phyloP scores from a whole-genome alignment of 2,797 vertebrate species.

The Clarias laeviceps region DNA sequence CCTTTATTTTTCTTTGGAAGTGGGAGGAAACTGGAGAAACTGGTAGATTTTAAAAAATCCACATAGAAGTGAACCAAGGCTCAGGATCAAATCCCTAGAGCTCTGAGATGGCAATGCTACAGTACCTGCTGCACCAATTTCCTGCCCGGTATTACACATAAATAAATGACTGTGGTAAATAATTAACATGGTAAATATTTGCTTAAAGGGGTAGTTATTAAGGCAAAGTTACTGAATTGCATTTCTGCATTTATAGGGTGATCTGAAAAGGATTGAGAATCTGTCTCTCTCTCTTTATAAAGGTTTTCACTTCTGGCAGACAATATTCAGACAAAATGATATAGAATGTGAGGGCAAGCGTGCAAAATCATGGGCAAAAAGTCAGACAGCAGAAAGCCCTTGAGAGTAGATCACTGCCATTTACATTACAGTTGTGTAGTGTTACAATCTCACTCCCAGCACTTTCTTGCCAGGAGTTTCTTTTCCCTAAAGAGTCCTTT shows the following conservation, averaged over 20 bases:
- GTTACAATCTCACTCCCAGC: constrained; percentile 4
- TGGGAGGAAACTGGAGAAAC: background rate
- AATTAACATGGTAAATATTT: background rate
- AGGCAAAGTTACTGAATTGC: background rate
- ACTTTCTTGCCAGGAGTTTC: background rate
- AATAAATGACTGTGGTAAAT: background rate
- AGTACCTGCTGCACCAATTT: background rate
- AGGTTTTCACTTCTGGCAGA: background rate
- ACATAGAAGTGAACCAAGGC: background rate
- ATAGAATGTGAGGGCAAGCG: background rate
- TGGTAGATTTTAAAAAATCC: background rate
- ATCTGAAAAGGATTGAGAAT: background rate
- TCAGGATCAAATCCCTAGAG: background rate
- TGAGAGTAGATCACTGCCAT: constrained; percentile 22
- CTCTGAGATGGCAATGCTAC: background rate
- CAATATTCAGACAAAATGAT: background rate
- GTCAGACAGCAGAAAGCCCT: constrained; percentile 7
- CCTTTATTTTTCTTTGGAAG: background rate
- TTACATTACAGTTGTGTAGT: constrained; percentile 27
- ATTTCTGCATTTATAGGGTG: background rate
- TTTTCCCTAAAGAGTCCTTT: constrained; percentile 12
- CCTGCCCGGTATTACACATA: background rate
- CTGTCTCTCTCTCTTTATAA: background rate
- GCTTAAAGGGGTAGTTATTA: background rate
- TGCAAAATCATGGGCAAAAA: background rate